Conservation (phyloP, 2,888 invertebrate genomes). For the Chloroclysta siterata region DNA sequence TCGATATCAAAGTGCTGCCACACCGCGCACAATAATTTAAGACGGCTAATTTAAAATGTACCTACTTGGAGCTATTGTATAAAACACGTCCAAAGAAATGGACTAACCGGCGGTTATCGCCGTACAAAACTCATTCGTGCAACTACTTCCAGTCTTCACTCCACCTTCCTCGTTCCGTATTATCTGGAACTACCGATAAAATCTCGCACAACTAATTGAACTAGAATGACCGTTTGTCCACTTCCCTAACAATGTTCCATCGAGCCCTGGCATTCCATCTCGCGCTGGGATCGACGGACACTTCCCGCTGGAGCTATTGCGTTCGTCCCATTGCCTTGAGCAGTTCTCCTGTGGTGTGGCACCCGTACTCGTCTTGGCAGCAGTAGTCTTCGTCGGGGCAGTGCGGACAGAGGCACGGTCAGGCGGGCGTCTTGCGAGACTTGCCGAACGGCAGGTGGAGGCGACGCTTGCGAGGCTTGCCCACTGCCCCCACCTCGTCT, state of each 20-base stretch:
- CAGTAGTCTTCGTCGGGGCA: slow-evolving; percentile 26
- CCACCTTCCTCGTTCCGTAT: neutral
- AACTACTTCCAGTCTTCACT: neutral
- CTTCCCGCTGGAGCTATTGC: neutral
- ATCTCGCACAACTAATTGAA: neutral
- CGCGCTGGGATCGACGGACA: no score
- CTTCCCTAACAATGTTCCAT: neutral
- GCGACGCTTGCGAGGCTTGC: slow-evolving; percentile 85
- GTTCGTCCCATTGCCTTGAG: neutral
- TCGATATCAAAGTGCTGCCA: neutral
- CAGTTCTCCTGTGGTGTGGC: slow-evolving; percentile 7
- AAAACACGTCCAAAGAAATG: neutral
- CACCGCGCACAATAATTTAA: neutral
- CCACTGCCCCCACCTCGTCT: slow-evolving; percentile 74
- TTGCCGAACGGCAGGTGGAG: slow-evolving; percentile 87
- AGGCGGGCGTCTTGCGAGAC: slow-evolving; percentile 84
- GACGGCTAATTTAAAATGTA: neutral
- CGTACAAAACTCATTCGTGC: neutral
- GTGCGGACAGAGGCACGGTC: slow-evolving; percentile 49
- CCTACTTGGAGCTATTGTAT: neutral
- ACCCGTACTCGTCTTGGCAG: slow-evolving; percentile 28
- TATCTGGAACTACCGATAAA: neutral
- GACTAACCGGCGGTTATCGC: neutral
- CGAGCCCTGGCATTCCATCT: neutral
- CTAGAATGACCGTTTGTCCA: neutral